Base-by-base conservation (phyloP, 1,140 invertebrate genomes). In the Bathynomus jamesi region DNA sequence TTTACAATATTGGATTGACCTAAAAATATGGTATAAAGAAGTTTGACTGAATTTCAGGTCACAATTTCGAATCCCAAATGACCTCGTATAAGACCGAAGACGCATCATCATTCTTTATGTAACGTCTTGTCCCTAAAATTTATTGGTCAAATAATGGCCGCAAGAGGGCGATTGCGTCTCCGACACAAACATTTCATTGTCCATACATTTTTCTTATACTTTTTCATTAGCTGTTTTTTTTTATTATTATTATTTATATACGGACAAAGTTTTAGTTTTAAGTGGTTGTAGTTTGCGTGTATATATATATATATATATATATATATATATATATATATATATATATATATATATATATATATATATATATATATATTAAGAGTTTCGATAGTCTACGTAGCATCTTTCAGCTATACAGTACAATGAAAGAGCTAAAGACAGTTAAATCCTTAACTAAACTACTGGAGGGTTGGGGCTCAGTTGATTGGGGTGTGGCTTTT, bases 201-300 rank as follows among this genome's bases (percentile, higher is more conserved):
- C 7, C 32, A 17, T 17, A 17, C 11, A 53, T 53, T 53, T 5
- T 5, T 17, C 40, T 53, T 53, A n/a, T n/a, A n/a, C 40, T 53
- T 53, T 53, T 53, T 53, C 40, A 53, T 53, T 53, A 53, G 11
- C 21, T 11, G 11, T 53, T 11, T 21, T 53, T 53, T 53, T 17
- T 53, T 53, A 53, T 53, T 53, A 53, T 53, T 53, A n/a, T n/a
- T n/a, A n/a, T n/a, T n/a, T n/a, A n/a, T 53, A 53, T 53, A 53
- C 40, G 40, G 21, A 21, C 40, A 21, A 2, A 21, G 13, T 53
- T 53, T 53, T 17, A 53, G 40, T 53, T 53, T 53, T 21, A 53
- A 5, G 40, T n/a, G n/a, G n/a, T n/a, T n/a, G n/a, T n/a, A n/a
- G n/a, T n/a, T n/a, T n/a, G n/a, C n/a, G n/a, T n/a, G n/a, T n/a